Evolutionary conservation across 2,888 invertebrate genomes (phyloP), one percentile per base, ranked within the genome.

Genomic region (Drosophila ochracea): DNA sequence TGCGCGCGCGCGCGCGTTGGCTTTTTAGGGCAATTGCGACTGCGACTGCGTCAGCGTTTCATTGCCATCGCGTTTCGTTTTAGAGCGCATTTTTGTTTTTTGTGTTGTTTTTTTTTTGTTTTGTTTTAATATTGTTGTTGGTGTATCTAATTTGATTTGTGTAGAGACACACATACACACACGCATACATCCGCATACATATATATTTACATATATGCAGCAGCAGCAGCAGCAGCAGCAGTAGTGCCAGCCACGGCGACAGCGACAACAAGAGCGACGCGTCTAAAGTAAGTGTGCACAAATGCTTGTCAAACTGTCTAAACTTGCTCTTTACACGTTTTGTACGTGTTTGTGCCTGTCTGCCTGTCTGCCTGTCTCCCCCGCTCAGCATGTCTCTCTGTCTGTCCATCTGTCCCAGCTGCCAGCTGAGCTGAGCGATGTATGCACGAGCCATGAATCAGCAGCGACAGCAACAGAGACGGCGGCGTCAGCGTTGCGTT

Each of bases 1-100:
- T 59, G 39, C 50, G 52, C 55, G 76, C 64, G 84, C 88, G 84
- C 88, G 75, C 83, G 71, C 75, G 69, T 84, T 76, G 63, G 52
- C 66, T 71, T 76, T 66, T 52, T 53, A 61, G 59, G 67, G 60
- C 69, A 63, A 64, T 72, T 41, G 82, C 65, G 65, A 66, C 74
- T 41, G 78, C 73, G 76, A 33, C 57, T 64, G 72, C 79, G 70
- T 64, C 58, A 68, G 79, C 52, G 69, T 62, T 76, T 76, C 76
- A 62, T 66, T 69, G 73, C 66, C 72, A 66, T 54, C 55, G 49
- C 19, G 54, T 64, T 73, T 63, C 66, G 63, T 80, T 71, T 61
- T 68, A 64, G 9, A 72, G 77, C 66, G 60, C 30, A 53, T 68
- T 64, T 61, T 72, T 66, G 33, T 68, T 77, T 58, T 76, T 67